Evolutionary conservation across 2,113 vertebrate genomes (phyloP).

Genomic region (Electrona antarctica): DNA sequence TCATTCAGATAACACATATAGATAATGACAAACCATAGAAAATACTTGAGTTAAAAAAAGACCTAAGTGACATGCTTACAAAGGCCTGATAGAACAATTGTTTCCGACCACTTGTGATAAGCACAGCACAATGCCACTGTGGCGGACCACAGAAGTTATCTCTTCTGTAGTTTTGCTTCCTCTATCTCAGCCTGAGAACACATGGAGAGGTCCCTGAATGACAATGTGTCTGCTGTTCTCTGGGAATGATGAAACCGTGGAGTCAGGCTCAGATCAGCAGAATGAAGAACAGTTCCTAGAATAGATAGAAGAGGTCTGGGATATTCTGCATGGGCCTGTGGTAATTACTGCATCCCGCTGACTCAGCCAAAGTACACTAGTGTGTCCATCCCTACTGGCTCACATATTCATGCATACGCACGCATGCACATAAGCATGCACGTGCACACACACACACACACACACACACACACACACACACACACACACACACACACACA

Average conservation of each 20-base stretch:
- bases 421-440: not conserved
- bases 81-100: constrained; percentile 10
- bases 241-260: constrained; percentile 39
- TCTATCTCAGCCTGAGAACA: constrained; percentile 62
- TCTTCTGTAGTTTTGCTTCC: constrained; percentile 51
- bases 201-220: constrained; percentile 36
- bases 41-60: constrained; percentile 20
- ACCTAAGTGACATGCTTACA: not conserved
- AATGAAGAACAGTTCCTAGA: constrained; percentile 37
- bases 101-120: constrained; percentile 44
- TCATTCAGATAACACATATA: constrained; percentile 51
- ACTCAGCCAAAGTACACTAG: not conserved
- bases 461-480: not conserved
- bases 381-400: not conserved
- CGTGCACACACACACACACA: not conserved
- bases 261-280: constrained; percentile 64
- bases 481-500: constrained; percentile 1
- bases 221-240: constrained; percentile 40
- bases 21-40: constrained; percentile 47
- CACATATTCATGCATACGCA: not conserved
- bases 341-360: not conserved
- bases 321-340: not conserved
- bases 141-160: constrained; percentile 51
- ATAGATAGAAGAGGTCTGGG: constrained; percentile 29
- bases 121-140: constrained; percentile 53